Base-by-base conservation (phyloP, 2,888 invertebrate genomes). In the Griposia aprilina region DNA sequence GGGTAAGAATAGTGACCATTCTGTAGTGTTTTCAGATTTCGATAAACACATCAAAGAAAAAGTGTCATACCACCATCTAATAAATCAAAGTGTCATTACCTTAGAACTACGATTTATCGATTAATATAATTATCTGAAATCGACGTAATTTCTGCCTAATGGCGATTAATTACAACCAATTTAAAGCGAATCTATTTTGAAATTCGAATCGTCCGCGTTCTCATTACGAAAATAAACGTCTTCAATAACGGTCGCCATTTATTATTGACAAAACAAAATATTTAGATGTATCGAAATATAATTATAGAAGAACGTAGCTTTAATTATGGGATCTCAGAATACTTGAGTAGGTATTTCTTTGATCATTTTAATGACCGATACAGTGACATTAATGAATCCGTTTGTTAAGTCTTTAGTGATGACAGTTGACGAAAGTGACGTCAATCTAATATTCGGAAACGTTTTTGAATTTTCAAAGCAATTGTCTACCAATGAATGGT, bases 311-410 rank as follows among this genome's bases (percentile, higher is more conserved):
- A 72, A 67, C 26, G 26, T 50, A 75, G 59, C 36, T 52, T 80
- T 88, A 89, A 89, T 84, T 80, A 79, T 65, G 52, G 74, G 65
- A n/a, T 75, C 70, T 75, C 23, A 68, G 82, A 80, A 86, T 84
- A 71, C 50, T 88, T 81, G 30, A 88, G 68, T 41, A 41, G 62
- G 36, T 84, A 73, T 67, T 75, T 45, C 88, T 88, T 88, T 89
- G 89, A 88, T 89, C 84, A 71, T 76, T 85, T 85, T 83, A 89
- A 88, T 88, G 59, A 66, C 30, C 55, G 69, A 80, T 78, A 82
- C 65, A 82, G 63, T 71, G 86, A 78, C 67, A 76, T 76, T 84
- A 80, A 86, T 78, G 73, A 76, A 68, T 60, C 55, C 66, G 73
- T 87, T 88, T 82, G 78, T 77, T 26, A 67, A 60, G 72, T 65